Percentiles rank a stretch among this genome's conserved stretches.
These are phyloP conservation scores for Xanthia togata DNA, from an alignment of 2,888 invertebrate genomes.

Conservation along the genomic window DNA sequence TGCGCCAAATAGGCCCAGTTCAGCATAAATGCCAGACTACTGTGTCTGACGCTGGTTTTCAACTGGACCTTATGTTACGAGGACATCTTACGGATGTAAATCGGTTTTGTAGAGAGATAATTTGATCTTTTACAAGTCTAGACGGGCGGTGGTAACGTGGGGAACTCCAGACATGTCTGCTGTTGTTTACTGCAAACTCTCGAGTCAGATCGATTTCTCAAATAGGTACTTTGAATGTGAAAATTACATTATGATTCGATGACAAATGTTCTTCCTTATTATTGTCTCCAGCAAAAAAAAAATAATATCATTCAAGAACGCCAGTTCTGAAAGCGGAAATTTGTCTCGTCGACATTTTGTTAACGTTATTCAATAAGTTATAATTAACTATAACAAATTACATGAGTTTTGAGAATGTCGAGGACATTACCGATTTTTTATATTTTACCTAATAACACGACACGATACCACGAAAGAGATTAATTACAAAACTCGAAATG, in stretches of 20 bases:
- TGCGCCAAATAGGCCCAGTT: too few relatives aligned
- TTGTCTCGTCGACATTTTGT: not conserved
- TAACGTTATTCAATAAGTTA: not conserved
- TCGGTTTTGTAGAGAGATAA: too few relatives aligned
- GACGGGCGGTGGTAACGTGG: slow-evolving; percentile 23
- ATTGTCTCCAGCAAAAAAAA: not conserved
- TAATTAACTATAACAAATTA: slow-evolving; percentile 7
- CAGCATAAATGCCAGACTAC: too few relatives aligned
- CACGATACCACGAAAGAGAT: slow-evolving; percentile 9
- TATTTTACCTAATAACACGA: slow-evolving; percentile 11
- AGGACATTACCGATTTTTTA: slow-evolving; percentile 9
- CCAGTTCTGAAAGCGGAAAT: slow-evolving; percentile 6
- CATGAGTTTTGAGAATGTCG: slow-evolving; percentile 13
- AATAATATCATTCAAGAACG: not conserved
- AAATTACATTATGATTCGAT: not conserved
- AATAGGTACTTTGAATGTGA: slow-evolving; percentile 2
- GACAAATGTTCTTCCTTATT: slow-evolving; percentile 3
- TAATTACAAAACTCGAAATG: not conserved
- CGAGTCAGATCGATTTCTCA: slow-evolving; percentile 18
- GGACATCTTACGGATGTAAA: too few relatives aligned
- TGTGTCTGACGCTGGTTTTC: too few relatives aligned
- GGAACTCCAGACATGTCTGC: slow-evolving; percentile 28
- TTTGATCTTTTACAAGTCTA: slow-evolving; percentile 44
- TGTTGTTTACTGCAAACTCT: slow-evolving; percentile 29
- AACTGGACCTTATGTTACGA: too few relatives aligned